Evolutionary conservation across 2,113 vertebrate species (phyloP), one percentile per base, ranked within the genome.

Genomic region (Leptobrachium ailaonicum): DNA sequence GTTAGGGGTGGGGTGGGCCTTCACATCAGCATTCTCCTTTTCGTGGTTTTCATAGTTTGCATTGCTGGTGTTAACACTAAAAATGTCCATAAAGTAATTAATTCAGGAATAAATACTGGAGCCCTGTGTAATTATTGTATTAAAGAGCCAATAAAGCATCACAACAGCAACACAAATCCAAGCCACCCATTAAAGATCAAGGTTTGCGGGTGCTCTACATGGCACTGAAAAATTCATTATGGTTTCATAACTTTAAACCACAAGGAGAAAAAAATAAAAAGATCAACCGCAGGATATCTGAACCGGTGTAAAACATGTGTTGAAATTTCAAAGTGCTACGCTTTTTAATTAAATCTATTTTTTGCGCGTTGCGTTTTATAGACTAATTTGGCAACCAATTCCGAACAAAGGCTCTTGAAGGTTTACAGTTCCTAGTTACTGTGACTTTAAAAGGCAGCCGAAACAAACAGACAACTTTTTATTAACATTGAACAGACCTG

Each of bases 321-420:
- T 83, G 41, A 83, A 54, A 76, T 88, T 85, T 83, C 78, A 88
- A 20, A 71, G 69, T 41, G 83, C 72, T 66, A 82, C 54, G 73
- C 70, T 72, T 83, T 87, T 85, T 47, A 86, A 89, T 87, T 83
- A 87, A 86, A 88, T 81, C 63, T 73, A 53, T 66, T 66, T 2
- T 32, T 12, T 62, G 80, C 75, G 80, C 67, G 85, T 69, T 76
- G 82, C 75, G 69, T 75, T 87, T 85, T 84, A 82, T 1, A 2
- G 83, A 82, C 73, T 75, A 42, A 53, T 83, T 0, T 74, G 69
- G 73, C 83, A 84, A 84, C 54, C 53, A 82, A 7, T 84, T 85
- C 41, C n/a, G 14, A 82, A 87, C 76, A 84, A 81, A 9, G 41
- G 82, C 70, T 80, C 62, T 79, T 84, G 83, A 85, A 88, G 84